Base-by-base conservation (phyloP, 2,797 vertebrate species). In the Sebastes iracundus region DNA sequence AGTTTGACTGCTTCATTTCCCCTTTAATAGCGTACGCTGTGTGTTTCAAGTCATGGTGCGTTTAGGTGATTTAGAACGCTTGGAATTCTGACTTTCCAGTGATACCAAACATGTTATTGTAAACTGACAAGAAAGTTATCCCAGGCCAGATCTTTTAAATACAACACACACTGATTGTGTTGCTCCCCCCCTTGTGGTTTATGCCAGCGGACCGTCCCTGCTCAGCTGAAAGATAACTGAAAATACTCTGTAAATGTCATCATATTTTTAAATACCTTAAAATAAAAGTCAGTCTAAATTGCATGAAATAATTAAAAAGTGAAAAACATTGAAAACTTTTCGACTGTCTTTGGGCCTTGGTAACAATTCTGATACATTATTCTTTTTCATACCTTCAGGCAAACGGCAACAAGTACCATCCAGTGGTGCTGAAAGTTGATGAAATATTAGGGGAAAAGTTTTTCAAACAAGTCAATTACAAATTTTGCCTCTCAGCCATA, bases 401-500 rank as follows among this genome's bases (percentile, higher is more conserved):
- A 38, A 72, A 73, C 8, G 9, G 35, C 3, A 6, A 63, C 58
- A 56, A 49, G 55, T 77, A 28, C 23, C 23, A 60, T 79, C 20
- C 35, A 59, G 59, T 30, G 52, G 18, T 80, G 28, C 18, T 7
- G 38, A 76, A 42, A 60, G 42, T 83, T 83, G 75, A 62, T 30
- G 55, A 72, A 81, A 53, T 65, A 63, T 72, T n/a, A 32, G 46
- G 12, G 65, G 65, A 66, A 78, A 82, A 68, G 52, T 71, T 78
- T 74, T 58, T 82, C 8, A 23, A 35, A 72, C 2, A 55, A 73
- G 23, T 55, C 78, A 71, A 71, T 84, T 52, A 46, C n/a, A 75
- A 30, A 55, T 73, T 63, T 62, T 78, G 59, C 56, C 68, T 87
- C 81, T 84, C n/a, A 82, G 71, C 38, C 7, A 25, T 23, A 22